phyloP scores from a whole-genome alignment of 1,140 invertebrate species.

The Drosophila tsacasi region DNA sequence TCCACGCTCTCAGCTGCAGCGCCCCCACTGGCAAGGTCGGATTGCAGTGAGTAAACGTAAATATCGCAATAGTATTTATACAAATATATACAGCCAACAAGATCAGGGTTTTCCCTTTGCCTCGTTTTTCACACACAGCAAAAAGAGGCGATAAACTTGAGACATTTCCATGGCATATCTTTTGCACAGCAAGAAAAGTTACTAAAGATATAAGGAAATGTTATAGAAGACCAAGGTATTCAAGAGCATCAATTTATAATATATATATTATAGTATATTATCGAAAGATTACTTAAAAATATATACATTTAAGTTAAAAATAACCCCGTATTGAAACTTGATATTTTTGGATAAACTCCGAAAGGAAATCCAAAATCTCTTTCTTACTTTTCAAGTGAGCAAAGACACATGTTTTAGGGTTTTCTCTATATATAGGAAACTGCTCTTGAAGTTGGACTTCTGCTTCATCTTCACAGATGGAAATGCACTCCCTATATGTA shows the following conservation, averaged over 20 bases:
- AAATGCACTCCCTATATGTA: neutral
- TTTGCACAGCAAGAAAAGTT: neutral
- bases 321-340: neutral
- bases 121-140: neutral
- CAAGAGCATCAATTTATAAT: too few relatives aligned
- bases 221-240: neutral
- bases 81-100: conserved; percentile 6
- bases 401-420: neutral
- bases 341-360: neutral
- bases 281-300: too few relatives aligned
- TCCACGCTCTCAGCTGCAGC: conserved; percentile 14
- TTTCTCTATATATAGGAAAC: neutral
- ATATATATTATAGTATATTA: too few relatives aligned
- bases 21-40: conserved; percentile 25
- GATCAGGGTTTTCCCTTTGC: conserved; percentile 11
- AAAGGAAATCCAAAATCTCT: neutral
- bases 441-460: conserved; percentile 1
- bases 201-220: neutral
- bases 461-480: neutral
- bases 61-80: conserved; percentile 31
- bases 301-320: neutral
- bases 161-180: neutral
- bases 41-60: conserved; percentile 26
- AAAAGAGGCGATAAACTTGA: neutral
- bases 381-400: conserved; percentile 9